Conservation (phyloP, 1,140 invertebrate genomes). For the Arctopsyche grandis region DNA sequence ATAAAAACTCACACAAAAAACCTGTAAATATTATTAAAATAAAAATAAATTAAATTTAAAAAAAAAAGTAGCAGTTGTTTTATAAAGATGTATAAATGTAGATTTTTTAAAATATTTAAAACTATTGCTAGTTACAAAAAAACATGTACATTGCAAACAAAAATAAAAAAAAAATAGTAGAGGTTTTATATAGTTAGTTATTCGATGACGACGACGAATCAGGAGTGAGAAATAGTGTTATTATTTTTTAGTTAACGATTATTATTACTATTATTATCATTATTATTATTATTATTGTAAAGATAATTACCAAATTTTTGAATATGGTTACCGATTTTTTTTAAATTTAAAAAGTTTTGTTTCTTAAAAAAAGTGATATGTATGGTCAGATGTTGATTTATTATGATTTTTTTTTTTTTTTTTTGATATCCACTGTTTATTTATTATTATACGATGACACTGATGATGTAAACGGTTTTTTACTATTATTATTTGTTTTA, state of each 20-base stretch:
- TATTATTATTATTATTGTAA: conserved; percentile 48
- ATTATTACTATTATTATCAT: conserved; percentile 14
- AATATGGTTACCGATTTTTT: conserved; percentile 55
- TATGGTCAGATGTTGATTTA: conserved; percentile 10
- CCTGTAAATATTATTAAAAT: neutral
- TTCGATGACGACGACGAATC: conserved; percentile 36
- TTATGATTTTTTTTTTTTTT: conserved; percentile 11
- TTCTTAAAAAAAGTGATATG: conserved; percentile 31
- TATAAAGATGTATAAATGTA: conserved; percentile 44
- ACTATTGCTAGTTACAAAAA: conserved; percentile 28
- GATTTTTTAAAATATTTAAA: conserved; percentile 50
- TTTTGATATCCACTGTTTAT: conserved; percentile 2
- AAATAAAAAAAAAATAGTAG: conserved; percentile 35
- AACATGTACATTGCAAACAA: conserved; percentile 40
- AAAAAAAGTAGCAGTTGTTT: conserved; percentile 30
- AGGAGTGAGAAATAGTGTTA: conserved; percentile 12
- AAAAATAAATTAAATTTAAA: conserved; percentile 16
- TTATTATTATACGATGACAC: no score
- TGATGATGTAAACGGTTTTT: conserved; percentile 31
- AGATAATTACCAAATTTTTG: conserved; percentile 54
- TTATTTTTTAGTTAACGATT: conserved; percentile 23
- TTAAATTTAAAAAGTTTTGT: conserved; percentile 47
- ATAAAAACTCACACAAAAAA: neutral
- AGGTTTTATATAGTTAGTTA: conserved; percentile 54
- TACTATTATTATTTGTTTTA: conserved; percentile 31